A percentile compares a stretch with the other conserved stretches of the same genome.
phyloP scores from a whole-genome alignment of 1,140 invertebrate genomes.

The Drosophila saltans region DNA sequence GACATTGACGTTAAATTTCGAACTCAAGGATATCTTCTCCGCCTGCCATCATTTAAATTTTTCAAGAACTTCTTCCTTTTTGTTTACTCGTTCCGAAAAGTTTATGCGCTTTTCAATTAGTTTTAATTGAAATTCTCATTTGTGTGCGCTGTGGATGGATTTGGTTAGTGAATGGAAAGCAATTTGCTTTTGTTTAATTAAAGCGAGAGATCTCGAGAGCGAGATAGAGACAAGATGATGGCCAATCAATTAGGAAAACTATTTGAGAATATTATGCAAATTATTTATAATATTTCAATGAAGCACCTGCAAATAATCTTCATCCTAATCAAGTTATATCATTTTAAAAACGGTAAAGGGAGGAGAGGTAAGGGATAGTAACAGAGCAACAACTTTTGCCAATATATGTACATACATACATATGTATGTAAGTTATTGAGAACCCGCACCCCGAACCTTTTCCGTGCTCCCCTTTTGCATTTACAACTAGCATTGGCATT shows the following conservation, averaged over 20 bases:
- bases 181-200: constrained; percentile 62
- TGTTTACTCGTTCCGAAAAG: constrained; percentile 66
- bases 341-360: no score
- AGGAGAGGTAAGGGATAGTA: no score
- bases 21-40: constrained; percentile 8
- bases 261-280: background rate
- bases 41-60: constrained; percentile 33
- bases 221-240: background rate
- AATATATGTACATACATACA: constrained; percentile 11
- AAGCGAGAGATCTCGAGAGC: constrained; percentile 40
- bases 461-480: background rate
- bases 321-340: constrained; percentile 19
- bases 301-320: background rate
- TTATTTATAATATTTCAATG: background rate
- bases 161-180: constrained; percentile 25
- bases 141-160: constrained; percentile 4
- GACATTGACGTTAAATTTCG: background rate
- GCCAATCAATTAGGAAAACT: constrained; percentile 2
- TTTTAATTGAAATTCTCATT: constrained; percentile 75
- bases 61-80: constrained; percentile 49
- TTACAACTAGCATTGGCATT: constrained; percentile 41
- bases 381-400: background rate
- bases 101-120: constrained; percentile 77
- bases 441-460: background rate
- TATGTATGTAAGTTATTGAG: constrained; percentile 2